A percentile compares a stretch with the other conserved stretches of the same genome.
These are phyloP conservation scores for Sturnira hondurensis DNA, from an alignment of 2,113 vertebrate species.

Conservation along the genomic window DNA sequence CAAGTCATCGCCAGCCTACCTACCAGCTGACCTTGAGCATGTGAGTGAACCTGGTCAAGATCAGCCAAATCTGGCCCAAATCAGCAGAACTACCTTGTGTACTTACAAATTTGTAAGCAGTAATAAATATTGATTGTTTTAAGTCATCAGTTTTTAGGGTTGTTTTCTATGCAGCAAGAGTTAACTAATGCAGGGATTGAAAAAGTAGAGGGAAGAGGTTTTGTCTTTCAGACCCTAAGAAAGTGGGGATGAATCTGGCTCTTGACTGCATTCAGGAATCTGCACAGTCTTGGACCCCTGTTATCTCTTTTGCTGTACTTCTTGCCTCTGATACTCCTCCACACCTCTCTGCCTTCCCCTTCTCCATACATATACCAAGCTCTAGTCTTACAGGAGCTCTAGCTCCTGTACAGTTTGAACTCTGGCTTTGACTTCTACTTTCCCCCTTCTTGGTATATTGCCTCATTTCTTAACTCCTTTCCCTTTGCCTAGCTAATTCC, in stretches of 20 bases:
- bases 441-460: not conserved
- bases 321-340: not conserved
- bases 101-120: rapidly evolving
- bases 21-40: not conserved
- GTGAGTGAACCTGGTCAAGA: not conserved
- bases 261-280: not conserved
- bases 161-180: not conserved
- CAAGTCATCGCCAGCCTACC: not conserved
- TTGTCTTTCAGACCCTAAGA: not conserved
- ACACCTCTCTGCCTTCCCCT: rapidly evolving
- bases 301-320: not conserved
- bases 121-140: not conserved
- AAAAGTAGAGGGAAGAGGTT: not conserved
- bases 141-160: not conserved
- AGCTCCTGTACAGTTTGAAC: not conserved
- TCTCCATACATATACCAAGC: rapidly evolving
- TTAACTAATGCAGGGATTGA: not conserved
- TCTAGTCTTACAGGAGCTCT: not conserved
- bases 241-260: not conserved
- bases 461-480: not conserved
- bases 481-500: not conserved
- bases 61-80: not conserved
- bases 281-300: not conserved
- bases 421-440: not conserved
- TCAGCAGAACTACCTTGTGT: not conserved